Conservation (phyloP, 2,113 vertebrate genomes). For the Callipepla californica region DNA sequence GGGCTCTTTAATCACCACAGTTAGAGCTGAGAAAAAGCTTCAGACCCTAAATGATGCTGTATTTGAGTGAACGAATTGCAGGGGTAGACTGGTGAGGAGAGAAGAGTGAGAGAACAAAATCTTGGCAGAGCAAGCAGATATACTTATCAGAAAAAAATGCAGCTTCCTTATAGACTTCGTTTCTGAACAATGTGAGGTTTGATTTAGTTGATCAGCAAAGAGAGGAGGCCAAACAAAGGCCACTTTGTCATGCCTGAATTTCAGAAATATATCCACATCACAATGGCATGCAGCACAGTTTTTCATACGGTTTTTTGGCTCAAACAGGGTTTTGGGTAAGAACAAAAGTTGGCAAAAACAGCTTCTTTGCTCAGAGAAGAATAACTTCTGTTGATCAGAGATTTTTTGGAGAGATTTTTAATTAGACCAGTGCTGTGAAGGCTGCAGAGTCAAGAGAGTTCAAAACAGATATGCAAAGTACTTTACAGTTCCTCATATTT, state of each 20-base stretch:
- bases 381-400: constrained; percentile 54
- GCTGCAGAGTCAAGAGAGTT: constrained; percentile 19
- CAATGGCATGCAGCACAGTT: constrained; percentile 30
- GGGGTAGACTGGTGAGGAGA: not conserved
- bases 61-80: not conserved
- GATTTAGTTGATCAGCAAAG: constrained; percentile 41
- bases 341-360: constrained; percentile 58
- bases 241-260: constrained; percentile 30
- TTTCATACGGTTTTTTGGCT: constrained; percentile 51
- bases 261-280: constrained; percentile 30
- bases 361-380: constrained; percentile 43
- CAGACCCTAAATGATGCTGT: not conserved
- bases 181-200: constrained; percentile 49
- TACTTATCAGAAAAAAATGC: constrained; percentile 19
- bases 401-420: constrained; percentile 52
- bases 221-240: constrained; percentile 44
- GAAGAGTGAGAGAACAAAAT: not conserved
- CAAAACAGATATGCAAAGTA: constrained; percentile 31
- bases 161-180: constrained; percentile 10
- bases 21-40: not conserved
- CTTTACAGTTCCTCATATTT: constrained; percentile 49
- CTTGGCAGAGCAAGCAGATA: constrained; percentile 31
- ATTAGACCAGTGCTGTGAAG: constrained; percentile 33
- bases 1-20: not conserved
- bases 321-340: not conserved